Base-by-base conservation (phyloP, 2,888 invertebrate genomes). In the Heterodera filipjevi region DNA sequence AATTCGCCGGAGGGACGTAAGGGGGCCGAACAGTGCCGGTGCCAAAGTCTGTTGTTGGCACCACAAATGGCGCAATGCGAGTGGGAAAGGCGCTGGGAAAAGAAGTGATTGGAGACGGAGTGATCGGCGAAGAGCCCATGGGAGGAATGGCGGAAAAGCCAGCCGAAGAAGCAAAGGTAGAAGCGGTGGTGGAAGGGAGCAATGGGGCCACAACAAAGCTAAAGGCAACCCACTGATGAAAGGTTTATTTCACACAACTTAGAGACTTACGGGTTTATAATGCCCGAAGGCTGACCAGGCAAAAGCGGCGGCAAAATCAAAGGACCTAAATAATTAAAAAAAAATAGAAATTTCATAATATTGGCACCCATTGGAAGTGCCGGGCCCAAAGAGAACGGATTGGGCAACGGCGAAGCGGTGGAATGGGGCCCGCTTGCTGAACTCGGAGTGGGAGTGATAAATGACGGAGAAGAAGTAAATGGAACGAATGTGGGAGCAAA, bases 191-290 rank as follows among this genome's bases (percentile, higher is more conserved):
- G 39, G 74, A 49, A 8, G 77, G 66, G 10, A 71, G 19, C 39
- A 71, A 39, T 19, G 73, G 35, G 30, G 64, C 70, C 5, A 80
- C 19, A 72, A 76, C 79, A 66, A 77, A 68, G 22, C 49, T 77
- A 71, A 77, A 77, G 64, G 32, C 22, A 35, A 70, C n/a, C n/a
- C n/a, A 22, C 27, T 27, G 35, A 71, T 22, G 27, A 46, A 27
- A 59, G 27, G 12, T 12, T 10, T 27, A 59, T 8, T n/a, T n/a
- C 27, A 1, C n/a, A 59, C 2, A 59, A 59, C 59, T 59, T 12
- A 27, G 19, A 27, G 27, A n/a, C 22, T 35, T 35, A 68, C 68
- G 68, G 68, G 14, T 68, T 68, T 35, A 68, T 35, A 14, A 68
- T 68, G 68, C 68, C 68, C 33, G 68, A 68, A 5, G 68, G 68